These are phyloP conservation scores for Gnatocerus cornutus DNA, from an alignment of 2,888 invertebrate species.

Conservation along the genomic window DNA sequence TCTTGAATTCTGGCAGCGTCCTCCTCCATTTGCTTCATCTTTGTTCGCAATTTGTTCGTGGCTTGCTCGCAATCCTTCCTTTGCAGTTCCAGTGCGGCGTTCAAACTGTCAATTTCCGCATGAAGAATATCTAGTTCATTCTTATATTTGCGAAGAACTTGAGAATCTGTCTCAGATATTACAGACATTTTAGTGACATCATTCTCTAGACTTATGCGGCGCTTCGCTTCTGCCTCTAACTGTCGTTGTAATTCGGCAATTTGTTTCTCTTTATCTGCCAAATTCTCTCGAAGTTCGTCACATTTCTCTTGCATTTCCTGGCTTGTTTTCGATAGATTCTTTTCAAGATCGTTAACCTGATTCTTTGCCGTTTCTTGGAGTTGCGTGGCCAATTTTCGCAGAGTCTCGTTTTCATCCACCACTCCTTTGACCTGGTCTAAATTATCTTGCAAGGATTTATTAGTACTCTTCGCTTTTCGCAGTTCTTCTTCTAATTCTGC, in stretches of 20 bases:
- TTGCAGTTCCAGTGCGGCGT: constrained; percentile 36
- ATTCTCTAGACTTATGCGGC: too few species aligned
- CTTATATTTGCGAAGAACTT: background rate
- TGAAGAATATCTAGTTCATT: constrained; percentile 37
- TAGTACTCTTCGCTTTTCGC: constrained; percentile 48
- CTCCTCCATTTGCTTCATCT: constrained; percentile 6
- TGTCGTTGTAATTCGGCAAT: constrained; percentile 9
- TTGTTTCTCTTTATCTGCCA: constrained; percentile 16
- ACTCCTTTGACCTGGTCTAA: constrained; percentile 44
- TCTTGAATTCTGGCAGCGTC: constrained; percentile 3
- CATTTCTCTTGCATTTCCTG: constrained; percentile 14
- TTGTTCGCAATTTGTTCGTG: constrained; percentile 46
- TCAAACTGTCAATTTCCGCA: constrained; percentile 32
- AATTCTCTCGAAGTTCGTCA: constrained; percentile 6
- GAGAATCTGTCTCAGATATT: background rate
- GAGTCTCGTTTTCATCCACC: constrained; percentile 64
- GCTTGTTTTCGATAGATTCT: constrained; percentile 41
- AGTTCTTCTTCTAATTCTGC: constrained; percentile 58
- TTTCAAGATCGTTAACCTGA: constrained; percentile 60
- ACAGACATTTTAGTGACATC: too few species aligned
- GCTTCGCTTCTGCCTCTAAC: background rate
- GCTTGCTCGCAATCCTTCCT: constrained; percentile 40
- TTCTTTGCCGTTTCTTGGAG: constrained; percentile 66
- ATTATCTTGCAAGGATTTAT: constrained; percentile 56
- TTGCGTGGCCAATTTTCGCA: constrained; percentile 64